Evolutionary conservation across 2,797 vertebrate species (phyloP), one percentile per base, ranked within the genome.

Genomic region (Nyctalus aviator): DNA sequence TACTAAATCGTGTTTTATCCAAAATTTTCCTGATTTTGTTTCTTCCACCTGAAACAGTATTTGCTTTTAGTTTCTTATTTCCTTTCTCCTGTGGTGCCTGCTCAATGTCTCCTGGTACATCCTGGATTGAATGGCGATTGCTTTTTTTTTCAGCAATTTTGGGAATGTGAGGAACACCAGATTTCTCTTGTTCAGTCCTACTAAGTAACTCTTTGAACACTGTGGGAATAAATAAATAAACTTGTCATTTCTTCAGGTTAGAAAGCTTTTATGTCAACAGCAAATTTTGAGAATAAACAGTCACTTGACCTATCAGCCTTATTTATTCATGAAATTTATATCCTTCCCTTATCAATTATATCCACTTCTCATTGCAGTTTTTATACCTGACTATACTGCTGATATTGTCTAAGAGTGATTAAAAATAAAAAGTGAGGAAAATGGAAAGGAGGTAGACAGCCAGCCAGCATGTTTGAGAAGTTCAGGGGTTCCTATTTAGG

Each of bases 101-200:
- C 96, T 99, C 99, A 97, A 99, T 98, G 96, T 99, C 99, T 95
- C 99, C 99, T 10, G 99, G 99, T 88, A 99, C 99, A 98, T 99
- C 99, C 0, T 99, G 98, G 96, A 99, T 99, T 90, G 99, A 99
- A 53, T 99, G 99, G 84, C 99, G 99, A 96, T 99, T 99, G 97
- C 98, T 99, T 94, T 99, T 99, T 97, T 99, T 99, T 97, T 99
- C 99, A 91, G 99, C 99, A 97, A 99, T 99, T 98, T 99, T 99
- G 17, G 99, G 99, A 96, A 99, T 99, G 97, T 99, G 99, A 55
- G 99, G 99, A 57, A 98, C 98, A 20, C 99, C 99, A 13, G 99
- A 99, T 98, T 99, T 99, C 97, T 99, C 99, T 4, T 99, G 99
- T 44, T 98, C 95, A 66, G 99, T 98, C 88, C 99, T 98, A 98